Conservation (phyloP, 2,888 invertebrate species). For the Orthosia gothica region DNA sequence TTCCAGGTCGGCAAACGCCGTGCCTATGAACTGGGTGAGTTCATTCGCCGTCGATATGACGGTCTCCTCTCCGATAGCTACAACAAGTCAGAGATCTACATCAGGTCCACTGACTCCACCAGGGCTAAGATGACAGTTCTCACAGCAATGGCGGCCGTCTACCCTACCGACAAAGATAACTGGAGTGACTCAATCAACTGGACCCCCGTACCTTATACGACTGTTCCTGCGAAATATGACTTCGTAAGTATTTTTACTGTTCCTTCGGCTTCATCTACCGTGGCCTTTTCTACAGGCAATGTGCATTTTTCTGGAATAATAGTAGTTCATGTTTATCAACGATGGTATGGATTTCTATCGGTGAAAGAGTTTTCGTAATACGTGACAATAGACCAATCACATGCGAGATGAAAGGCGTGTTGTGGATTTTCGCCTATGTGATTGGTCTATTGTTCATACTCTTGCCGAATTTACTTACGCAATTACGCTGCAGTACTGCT, state of each 20-base stretch:
- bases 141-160: slow-evolving; percentile 75
- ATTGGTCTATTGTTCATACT: too few relatives aligned
- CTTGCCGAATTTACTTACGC: too few relatives aligned
- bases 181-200: slow-evolving; percentile 74
- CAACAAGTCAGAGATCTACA: slow-evolving; percentile 78
- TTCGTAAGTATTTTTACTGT: slow-evolving; percentile 69
- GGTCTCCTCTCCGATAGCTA: slow-evolving; percentile 71
- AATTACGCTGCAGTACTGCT: too few relatives aligned
- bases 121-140: slow-evolving; percentile 79
- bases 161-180: slow-evolving; percentile 61
- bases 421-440: too few relatives aligned
- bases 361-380: too few relatives aligned
- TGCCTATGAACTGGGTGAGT: slow-evolving; percentile 40
- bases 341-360: too few relatives aligned
- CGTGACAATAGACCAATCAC: too few relatives aligned
- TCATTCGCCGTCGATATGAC: slow-evolving; percentile 68
- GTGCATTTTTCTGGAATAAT: too few relatives aligned
- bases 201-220: slow-evolving; percentile 78
- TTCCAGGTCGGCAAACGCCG: slow-evolving; percentile 34
- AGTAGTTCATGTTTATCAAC: too few relatives aligned
- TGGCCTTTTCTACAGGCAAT: too few relatives aligned
- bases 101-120: slow-evolving; percentile 78
- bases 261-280: background rate
- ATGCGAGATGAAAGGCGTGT: too few relatives aligned
- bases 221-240: slow-evolving; percentile 73